Percentiles rank a stretch among this genome's conserved stretches.
phyloP scores from a whole-genome alignment of 2,797 vertebrate species.

The Onychomys leucogaster region DNA sequence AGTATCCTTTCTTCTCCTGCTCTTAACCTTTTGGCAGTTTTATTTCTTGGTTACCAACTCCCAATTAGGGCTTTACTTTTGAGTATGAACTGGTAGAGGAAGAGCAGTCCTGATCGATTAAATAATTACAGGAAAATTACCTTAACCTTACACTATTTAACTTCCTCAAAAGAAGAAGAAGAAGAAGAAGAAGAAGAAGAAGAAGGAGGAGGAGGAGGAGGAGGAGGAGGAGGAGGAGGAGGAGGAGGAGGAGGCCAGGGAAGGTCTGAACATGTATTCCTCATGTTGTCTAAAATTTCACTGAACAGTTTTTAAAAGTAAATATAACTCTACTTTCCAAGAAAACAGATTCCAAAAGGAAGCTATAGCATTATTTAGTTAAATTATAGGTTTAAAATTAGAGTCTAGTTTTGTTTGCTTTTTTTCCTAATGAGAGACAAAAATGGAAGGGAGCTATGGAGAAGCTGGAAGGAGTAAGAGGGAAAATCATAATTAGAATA shows the following conservation, averaged over 20 bases:
- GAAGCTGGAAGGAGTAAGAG: neutral
- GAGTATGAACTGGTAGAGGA: conserved; percentile 53
- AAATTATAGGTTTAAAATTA: conserved; percentile 41
- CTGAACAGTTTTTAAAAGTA: conserved; percentile 41
- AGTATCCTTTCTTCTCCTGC: conserved; percentile 47
- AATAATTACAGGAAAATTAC: conserved; percentile 40
- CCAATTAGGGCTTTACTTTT: conserved; percentile 6
- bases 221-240: too few relatives aligned
- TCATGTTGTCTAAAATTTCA: conserved; percentile 25
- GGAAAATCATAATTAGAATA: neutral
- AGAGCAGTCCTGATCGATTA: conserved; percentile 52
- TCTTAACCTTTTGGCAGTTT: conserved; percentile 57
- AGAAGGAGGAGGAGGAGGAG: too few relatives aligned
- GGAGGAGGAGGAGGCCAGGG: too few relatives aligned
- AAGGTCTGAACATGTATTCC: neutral
- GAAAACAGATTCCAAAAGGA: conserved; percentile 77
- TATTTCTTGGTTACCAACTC: conserved; percentile 67
- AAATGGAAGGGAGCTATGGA: neutral
- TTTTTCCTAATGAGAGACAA: neutral
- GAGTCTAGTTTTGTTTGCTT: too few relatives aligned
- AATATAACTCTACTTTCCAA: conserved; percentile 75
- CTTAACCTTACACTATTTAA: conserved; percentile 33
- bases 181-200: too few relatives aligned
- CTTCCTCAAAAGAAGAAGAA: neutral
- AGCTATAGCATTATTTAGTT: conserved; percentile 69